These are phyloP conservation scores for Eueremaeus valkanovi DNA, from an alignment of 2,888 invertebrate species.

Conservation along the genomic window DNA sequence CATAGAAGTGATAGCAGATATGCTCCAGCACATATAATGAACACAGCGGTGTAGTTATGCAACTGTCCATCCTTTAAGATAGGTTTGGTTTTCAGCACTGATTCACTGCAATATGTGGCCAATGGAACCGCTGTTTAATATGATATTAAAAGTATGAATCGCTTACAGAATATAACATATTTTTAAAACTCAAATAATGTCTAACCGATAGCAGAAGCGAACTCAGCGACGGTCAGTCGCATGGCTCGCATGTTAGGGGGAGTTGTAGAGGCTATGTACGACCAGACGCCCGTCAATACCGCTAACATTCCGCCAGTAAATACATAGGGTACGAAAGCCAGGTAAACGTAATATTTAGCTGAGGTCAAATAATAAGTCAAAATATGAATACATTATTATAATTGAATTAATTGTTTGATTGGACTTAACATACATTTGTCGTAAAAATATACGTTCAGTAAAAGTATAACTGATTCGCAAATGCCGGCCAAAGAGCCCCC, in stretches of 20 bases:
- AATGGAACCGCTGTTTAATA: slow-evolving; percentile 8
- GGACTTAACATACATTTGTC: slow-evolving; percentile 31
- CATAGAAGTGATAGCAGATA: not conserved
- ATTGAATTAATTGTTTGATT: not conserved
- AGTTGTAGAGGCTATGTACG: slow-evolving; percentile 32
- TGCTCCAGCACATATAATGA: not conserved
- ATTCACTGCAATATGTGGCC: slow-evolving; percentile 12
- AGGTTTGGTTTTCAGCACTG: not conserved
- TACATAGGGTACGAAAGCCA: not conserved
- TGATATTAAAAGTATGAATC: not conserved
- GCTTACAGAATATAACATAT: not conserved
- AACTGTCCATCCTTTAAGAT: slow-evolving; percentile 14
- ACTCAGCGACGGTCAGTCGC: slow-evolving; percentile 29
- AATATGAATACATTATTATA: not conserved
- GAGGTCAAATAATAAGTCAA: too few species aligned
- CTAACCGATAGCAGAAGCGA: not conserved
- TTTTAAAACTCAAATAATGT: not conserved
- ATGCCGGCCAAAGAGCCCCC: not conserved
- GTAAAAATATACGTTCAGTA: slow-evolving; percentile 17
- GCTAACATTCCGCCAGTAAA: slow-evolving; percentile 22
- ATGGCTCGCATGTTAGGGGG: slow-evolving; percentile 22
- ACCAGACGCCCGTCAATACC: not conserved
- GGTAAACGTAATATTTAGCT: not conserved
- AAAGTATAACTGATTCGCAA: not conserved
- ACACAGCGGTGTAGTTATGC: slow-evolving; percentile 27